Conservation (phyloP, 1,140 invertebrate species). For the Drosophila ananassae region DNA sequence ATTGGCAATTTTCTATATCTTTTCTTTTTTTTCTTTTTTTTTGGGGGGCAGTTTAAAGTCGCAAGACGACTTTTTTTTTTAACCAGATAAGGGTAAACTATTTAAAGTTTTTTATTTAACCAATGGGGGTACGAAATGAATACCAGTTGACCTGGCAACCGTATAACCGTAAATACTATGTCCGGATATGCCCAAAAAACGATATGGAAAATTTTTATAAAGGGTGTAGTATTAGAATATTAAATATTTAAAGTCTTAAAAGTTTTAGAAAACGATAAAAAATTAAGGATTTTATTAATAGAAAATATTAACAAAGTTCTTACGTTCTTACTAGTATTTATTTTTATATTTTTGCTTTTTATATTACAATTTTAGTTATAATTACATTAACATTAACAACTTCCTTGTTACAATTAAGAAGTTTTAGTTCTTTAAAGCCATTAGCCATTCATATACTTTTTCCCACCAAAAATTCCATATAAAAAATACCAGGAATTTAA, state of each 20-base stretch:
- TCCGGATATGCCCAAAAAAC: slow-evolving; percentile 22
- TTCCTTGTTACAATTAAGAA: too few species aligned
- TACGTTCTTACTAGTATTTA: too few species aligned
- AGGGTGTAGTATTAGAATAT: background rate
- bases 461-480: too few species aligned
- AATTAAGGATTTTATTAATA: background rate
- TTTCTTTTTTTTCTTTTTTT: background rate
- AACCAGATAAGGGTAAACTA: slow-evolving; percentile 30
- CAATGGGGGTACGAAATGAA: background rate
- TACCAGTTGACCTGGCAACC: slow-evolving; percentile 23
- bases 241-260: background rate
- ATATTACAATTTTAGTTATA: too few species aligned
- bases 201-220: slow-evolving; percentile 9
- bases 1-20: background rate
- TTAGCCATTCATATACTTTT: too few species aligned
- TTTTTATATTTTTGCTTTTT: too few species aligned
- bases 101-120: slow-evolving; percentile 2
- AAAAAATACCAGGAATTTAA: background rate
- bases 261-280: background rate
- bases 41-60: slow-evolving; percentile 4
- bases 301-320: too few species aligned
- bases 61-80: background rate
- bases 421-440: too few species aligned
- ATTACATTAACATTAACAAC: too few species aligned
- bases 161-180: slow-evolving; percentile 3